Base-by-base conservation (phyloP, 2,113 vertebrate genomes). In the Abramis brama region DNA sequence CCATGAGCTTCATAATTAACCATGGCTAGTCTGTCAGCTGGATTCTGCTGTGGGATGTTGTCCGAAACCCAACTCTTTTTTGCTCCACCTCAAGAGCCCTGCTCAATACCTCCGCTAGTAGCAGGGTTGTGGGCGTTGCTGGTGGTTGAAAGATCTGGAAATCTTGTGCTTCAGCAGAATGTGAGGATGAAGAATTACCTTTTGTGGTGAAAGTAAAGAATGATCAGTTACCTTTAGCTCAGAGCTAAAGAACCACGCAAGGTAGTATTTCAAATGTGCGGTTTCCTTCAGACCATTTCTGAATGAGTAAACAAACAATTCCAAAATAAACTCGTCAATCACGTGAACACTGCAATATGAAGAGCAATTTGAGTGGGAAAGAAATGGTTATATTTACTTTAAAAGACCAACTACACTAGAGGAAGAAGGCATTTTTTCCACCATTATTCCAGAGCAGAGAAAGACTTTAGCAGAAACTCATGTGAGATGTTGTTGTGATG, bases 1-100 rank as follows among this genome's bases (percentile, higher is more conserved):
- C 92, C 93, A 91, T 91, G 91, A 91, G 88, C 92, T 90, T 88
- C 86, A 83, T 90, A 91, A 94, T 93, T 90, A 92, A 93, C 94
- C 90, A 86, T 89, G 64, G 82, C 81, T 87, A 91, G 87, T 91
- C 86, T 88, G 86, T 89, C 83, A 47, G 90, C 90, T 88, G 89
- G 89, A 91, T 73, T 89, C 86, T 79, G 87, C 91, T 88, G 88
- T 87, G 89, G 92, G 92, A 95, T 93, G 92, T 92, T 83, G 84
- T 89, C 87, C 17, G 71, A 82, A 92, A 92, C 93, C 84, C 89
- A 89, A 88, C 82, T 86, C 87, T 86, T 85, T 86, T 50, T 87
- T 52, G 21, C 64, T 66, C 62, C 90, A 84, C 89, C 87, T 86
- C 87, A 84, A 87, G 43, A 36, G n/a, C 74, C 68, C 66, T 13